Base-by-base conservation (phyloP, 2,888 invertebrate species). In the Sceliomorpha sp. region DNA sequence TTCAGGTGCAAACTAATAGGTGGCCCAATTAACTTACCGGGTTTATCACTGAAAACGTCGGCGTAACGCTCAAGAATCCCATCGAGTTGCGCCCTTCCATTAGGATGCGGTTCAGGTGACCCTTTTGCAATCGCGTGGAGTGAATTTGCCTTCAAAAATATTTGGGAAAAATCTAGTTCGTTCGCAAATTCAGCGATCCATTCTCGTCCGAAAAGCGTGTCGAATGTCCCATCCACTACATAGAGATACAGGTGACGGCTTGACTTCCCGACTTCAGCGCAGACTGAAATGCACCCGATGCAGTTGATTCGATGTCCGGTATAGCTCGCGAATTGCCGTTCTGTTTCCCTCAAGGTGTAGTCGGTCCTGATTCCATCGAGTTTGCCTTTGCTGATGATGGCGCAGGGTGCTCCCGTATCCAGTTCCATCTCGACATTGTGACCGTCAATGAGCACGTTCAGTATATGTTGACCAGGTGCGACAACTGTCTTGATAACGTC, bases 351-450 rank as follows among this genome's bases (percentile, higher is more conserved):
- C 9, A 66, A 36, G 1, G 12, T 10, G 9, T 26, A 47, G n/a
- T 51, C 31, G 0, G 40, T 12, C 31, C 56, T 47, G 2, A 66
- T 39, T 12, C 2, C 13, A 7, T 14, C 0, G 8, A 60, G 12
- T 0, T 20, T 26, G 8, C 36, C 4, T 4, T 7, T 7, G 17
- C 51, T 55, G 1, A 70, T 36, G 4, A 70, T 59, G 1, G 39
- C 55, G 32, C 63, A 58, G 0, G 64, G 63, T 6, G 69, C 62
- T 29, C 69, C 69, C 3, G 64, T 64, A 27, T 64, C 60, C 0
- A 66, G 8, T 37, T 66, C 60, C 56, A 60, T 60, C 15, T 34
- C 6, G 0, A 50, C 1, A 1, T 29, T 15, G 1, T 39, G 9
- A 0, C 51, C 56, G 14, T 62, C 42, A 7, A 70, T 60, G 7